Base-by-base conservation (phyloP, 2,797 vertebrate genomes). In the Phrynocephalus forsythii region DNA sequence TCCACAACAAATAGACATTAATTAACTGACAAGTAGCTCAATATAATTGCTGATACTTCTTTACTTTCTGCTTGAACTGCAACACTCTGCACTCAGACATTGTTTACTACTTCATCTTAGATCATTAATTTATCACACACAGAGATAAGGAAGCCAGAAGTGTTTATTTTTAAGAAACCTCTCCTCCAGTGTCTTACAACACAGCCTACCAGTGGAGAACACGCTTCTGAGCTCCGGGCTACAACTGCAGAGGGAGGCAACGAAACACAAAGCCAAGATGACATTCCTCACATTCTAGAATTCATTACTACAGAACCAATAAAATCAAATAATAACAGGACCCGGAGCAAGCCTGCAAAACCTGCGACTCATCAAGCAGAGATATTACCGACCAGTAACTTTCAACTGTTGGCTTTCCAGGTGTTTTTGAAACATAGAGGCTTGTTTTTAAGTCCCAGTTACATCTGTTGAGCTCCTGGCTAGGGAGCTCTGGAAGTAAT, bases 181-280 rank as follows among this genome's bases (percentile, higher is more conserved):
- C 6, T 83, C 86, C 88, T 69, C 85, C 87, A 90, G 90, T 84
- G 84, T 50, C 84, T 89, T 77, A 79, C 18, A 86, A 86, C 22
- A 67, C 85, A 80, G 86, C 1, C 24, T 77, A 79, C 20, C 11
- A 80, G 48, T 84, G 90, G 80, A 48, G 50, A 87, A 90, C 80
- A 71, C 90, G 88, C 79, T 84, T 92, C 93, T 91, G 89, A 91
- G 85, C 30, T 8, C 6, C 16, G 38, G 83, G 85, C 83, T 83
- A 13, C 79, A 94, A 82, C 87, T 88, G 79, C 68, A 24, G 73
- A n/a, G 81, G 2, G 38, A 48, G 20, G 1, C 52, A 80, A 84
- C 30, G 76, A 82, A 33, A 92, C 87, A 48, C 22, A 24, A 81
- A 79, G 10, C 18, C 68, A 73, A 80, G 68, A 48, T 2, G 6